Evolutionary conservation across 1,140 invertebrate genomes (phyloP), one percentile per base, ranked within the genome.

Genomic region (Drosophila pruinosa): DNA sequence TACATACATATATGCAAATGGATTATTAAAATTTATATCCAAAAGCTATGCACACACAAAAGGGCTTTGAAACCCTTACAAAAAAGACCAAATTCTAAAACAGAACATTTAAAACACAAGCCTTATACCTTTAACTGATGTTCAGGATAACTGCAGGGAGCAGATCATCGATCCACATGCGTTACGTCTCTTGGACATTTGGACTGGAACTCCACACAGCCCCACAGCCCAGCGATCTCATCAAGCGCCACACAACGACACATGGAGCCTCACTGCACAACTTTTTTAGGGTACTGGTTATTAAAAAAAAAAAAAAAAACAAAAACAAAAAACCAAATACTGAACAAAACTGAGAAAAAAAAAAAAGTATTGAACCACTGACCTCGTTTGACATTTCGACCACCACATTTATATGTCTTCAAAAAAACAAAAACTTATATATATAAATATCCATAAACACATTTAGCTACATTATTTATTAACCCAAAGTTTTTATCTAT

Each of bases 261-360:
- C 78, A 52, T 48, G 75, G 67, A 63, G 38, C 58, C 50, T 67
- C 63, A 63, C 54, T 54, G 47, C 62, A 74, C 54, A 38, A 69
- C 15, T 72, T 81, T 53, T 53, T 73, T 82, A 82, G 79, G 79
- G 79, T 82, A 82, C 79, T 82, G 79, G 79, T 82, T 77, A 72
- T 64, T 74, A 61, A 67, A 80, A 69, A 69, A 34, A 63, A 67
- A 67, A 58, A 19, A 65, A 26, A 53, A 38, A 61, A 47, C 38
- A 38, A 62, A 63, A 75, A 47, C 38, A 47, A 45, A 38, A 62
- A 63, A 75, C 53, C 38, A 58, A 61, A 26, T 59, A 68, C 45
- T 43, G 24, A 50, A 68, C 47, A 34, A 45, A 59, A 41, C 12
- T 28, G 24, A 43, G n/a, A 31, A 52, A 54, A 43, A 31, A 52